Conservation (phyloP, 2,113 vertebrate genomes). For the Greenwoodochromis staneri region DNA sequence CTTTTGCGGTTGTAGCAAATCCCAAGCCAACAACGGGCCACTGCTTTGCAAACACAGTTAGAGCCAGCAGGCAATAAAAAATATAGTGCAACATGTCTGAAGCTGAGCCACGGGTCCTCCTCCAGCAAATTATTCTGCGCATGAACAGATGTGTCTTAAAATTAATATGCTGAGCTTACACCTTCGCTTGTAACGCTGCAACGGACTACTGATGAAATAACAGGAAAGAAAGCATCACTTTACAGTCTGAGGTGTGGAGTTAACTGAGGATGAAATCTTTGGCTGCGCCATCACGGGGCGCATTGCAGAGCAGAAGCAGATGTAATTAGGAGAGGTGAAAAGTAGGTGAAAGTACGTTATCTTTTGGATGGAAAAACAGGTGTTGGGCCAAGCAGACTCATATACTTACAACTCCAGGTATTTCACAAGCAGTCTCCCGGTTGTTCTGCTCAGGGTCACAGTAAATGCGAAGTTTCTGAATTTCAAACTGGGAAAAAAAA, state of each 20-base stretch:
- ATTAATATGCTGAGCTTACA: slow-evolving; percentile 14
- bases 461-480: slow-evolving; percentile 95
- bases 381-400: background rate
- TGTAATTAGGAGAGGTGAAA: slow-evolving; percentile 11
- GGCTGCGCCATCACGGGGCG: background rate
- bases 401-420: slow-evolving; percentile 91
- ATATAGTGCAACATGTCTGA: slow-evolving; percentile 19
- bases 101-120: background rate
- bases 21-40: slow-evolving; percentile 22
- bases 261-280: background rate
- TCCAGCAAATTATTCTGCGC: slow-evolving; percentile 2
- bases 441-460: slow-evolving; percentile 95
- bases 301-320: slow-evolving; percentile 13
- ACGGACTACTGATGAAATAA: background rate
- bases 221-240: background rate
- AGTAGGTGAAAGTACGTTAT: background rate
- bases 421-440: slow-evolving; percentile 91
- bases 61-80: slow-evolving; percentile 15
- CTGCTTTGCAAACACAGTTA: slow-evolving; percentile 20
- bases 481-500: slow-evolving; percentile 80
- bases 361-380: background rate
- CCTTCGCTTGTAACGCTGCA: background rate
- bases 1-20: slow-evolving; percentile 11
- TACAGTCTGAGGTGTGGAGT: background rate
- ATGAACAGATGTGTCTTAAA: slow-evolving; percentile 28